Evolutionary conservation across 2,113 vertebrate species (phyloP).

Genomic region (human): DNA sequence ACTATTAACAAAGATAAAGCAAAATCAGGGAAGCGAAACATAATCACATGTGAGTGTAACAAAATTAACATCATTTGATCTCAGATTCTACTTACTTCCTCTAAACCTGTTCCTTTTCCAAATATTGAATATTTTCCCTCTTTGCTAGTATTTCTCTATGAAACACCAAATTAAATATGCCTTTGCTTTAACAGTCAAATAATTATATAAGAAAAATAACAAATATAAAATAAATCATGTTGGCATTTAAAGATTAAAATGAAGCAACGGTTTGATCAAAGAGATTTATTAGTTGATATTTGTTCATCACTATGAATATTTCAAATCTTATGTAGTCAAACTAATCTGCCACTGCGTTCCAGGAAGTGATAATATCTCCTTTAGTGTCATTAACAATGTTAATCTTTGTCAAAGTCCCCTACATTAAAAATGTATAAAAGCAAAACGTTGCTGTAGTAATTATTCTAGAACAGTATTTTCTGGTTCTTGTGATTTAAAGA

Average conservation of each 20-base stretch:
- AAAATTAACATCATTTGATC: constrained; percentile 57
- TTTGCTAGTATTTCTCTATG: constrained; percentile 33
- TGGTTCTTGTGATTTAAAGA: not conserved
- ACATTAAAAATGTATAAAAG: constrained; percentile 55
- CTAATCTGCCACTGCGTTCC: constrained; percentile 54
- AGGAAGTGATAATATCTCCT: constrained; percentile 38
- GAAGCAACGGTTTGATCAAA: constrained; percentile 52
- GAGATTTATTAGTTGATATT: constrained; percentile 62
- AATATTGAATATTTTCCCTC: constrained; percentile 31
- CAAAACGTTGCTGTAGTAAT: constrained; percentile 14
- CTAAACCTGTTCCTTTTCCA: constrained; percentile 38
- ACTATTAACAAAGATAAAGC: constrained; percentile 67
- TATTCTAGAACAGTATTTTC: not conserved
- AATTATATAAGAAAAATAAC: constrained; percentile 9
- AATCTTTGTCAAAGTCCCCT: constrained; percentile 48
- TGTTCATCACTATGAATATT: constrained; percentile 50
- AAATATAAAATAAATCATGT: constrained; percentile 56
- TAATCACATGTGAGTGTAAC: constrained; percentile 53
- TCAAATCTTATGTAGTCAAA: constrained; percentile 53
- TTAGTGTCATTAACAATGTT: constrained; percentile 47
- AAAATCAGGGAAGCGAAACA: constrained; percentile 59
- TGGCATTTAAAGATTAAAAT: constrained; percentile 65
- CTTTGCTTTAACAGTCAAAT: constrained; percentile 46
- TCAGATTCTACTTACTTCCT: constrained; percentile 30
- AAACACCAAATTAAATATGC: constrained; percentile 42